Percentiles rank a stretch among this genome's conserved stretches.
Conservation (phyloP, 30 jellyfish, hydroid and myxozoan species). For the Catostylus mosaicus region DNA sequence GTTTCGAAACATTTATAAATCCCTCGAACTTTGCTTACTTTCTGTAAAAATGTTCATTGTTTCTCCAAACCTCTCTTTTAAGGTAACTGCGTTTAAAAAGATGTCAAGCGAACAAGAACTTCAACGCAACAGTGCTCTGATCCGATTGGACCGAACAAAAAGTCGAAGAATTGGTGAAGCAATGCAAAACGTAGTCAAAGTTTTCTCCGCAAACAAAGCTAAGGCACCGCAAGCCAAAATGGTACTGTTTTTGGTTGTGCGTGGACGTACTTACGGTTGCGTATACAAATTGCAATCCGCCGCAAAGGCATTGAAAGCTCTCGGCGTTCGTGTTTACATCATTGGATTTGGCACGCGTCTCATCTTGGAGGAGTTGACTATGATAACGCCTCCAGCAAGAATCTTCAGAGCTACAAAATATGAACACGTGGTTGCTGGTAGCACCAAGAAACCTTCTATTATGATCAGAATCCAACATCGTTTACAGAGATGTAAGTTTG, state of each 20-base stretch:
- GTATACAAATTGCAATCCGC: constrained; percentile 75
- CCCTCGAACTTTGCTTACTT: too few relatives aligned
- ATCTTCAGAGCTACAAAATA: constrained; percentile 77
- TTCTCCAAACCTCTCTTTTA: too few relatives aligned
- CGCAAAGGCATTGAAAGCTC: constrained; percentile 47
- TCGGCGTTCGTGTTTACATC: constrained; percentile 69
- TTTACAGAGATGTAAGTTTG: constrained; percentile 66
- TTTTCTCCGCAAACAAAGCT: constrained; percentile 44
- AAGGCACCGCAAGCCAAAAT: constrained; percentile 41
- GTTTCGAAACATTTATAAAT: too few relatives aligned
- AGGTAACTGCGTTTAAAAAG: constrained; percentile 53
- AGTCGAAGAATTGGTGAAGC: constrained; percentile 74
- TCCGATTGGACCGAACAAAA: constrained; percentile 31
- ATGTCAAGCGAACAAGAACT: constrained; percentile 59
- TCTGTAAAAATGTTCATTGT: too few relatives aligned
- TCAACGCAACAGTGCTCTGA: constrained; percentile 24
- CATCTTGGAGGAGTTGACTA: constrained; percentile 63
- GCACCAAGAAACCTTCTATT: constrained; percentile 54
- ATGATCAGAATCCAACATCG: constrained; percentile 63
- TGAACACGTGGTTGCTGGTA: constrained; percentile 65
- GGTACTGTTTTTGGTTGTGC: constrained; percentile 58
- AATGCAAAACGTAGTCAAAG: constrained; percentile 40
- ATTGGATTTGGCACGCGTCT: constrained; percentile 69
- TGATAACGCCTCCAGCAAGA: constrained; percentile 64
- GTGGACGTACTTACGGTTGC: constrained; percentile 79